These are phyloP conservation scores for Ceratitis capitata DNA, from an alignment of 1,140 invertebrate species.

Conservation along the genomic window DNA sequence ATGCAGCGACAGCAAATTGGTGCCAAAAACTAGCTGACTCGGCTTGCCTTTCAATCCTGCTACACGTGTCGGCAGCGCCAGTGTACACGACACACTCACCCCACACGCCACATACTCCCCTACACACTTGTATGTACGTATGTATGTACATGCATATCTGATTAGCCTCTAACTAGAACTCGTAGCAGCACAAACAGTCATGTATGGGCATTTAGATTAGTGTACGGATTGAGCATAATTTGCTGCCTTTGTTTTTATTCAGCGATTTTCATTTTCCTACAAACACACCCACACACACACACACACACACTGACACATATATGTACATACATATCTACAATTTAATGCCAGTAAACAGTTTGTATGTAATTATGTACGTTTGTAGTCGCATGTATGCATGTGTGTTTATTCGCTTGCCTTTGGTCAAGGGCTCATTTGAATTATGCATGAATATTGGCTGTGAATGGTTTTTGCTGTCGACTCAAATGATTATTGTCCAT, in stretches of 20 bases:
- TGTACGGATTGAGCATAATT: not conserved
- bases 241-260: not conserved
- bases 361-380: not conserved
- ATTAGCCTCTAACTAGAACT: not conserved
- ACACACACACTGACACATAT: not conserved
- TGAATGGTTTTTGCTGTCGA: conserved; percentile 9
- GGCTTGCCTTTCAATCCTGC: conserved; percentile 9
- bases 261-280: not conserved
- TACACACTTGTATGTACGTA: not conserved
- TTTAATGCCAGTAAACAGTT: no score
- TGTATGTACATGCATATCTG: not conserved
- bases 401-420: not conserved
- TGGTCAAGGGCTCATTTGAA: conserved; percentile 16
- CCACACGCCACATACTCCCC: not conserved
- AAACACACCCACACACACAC: not conserved
- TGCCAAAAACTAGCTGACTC: conserved; percentile 25
- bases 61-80: not conserved
- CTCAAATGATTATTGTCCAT: conserved; percentile 5
- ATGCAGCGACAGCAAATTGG: conserved; percentile 22
- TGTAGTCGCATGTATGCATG: not conserved
- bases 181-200: not conserved
- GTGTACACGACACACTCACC: not conserved
- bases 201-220: not conserved
- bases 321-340: not conserved
- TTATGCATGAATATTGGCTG: conserved; percentile 14